Conservation (phyloP, 2,113 vertebrate genomes). For the Notothenia coriiceps region DNA sequence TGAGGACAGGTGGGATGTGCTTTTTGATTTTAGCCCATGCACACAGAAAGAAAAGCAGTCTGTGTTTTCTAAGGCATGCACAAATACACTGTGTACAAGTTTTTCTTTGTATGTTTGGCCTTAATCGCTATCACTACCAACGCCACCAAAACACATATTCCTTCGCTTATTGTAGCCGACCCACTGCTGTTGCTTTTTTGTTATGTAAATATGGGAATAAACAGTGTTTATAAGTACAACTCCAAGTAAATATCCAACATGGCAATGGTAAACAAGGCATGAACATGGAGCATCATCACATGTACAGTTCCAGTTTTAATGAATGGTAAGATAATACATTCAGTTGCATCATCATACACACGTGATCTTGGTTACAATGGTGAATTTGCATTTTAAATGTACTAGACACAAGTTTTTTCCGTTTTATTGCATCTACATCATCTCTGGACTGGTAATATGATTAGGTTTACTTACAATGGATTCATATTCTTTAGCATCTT, state of each 20-base stretch:
- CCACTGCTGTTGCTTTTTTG: neutral
- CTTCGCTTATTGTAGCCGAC: neutral
- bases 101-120: constrained; percentile 6
- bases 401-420: neutral
- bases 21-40: constrained; percentile 16
- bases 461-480: neutral
- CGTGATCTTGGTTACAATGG: too few relatives aligned
- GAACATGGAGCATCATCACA: neutral
- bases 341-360: too few relatives aligned
- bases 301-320: neutral
- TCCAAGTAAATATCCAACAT: neutral
- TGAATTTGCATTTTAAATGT: neutral
- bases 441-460: neutral
- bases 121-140: neutral
- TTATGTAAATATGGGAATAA: neutral
- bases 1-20: constrained; percentile 19
- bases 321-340: too few relatives aligned
- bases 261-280: neutral
- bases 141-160: neutral
- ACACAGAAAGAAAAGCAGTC: neutral
- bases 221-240: neutral
- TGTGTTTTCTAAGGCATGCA: neutral
- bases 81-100: neutral
- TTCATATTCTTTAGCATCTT: neutral
- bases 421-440: neutral